Evolutionary conservation across 2,797 vertebrate genomes (phyloP), one percentile per base, ranked within the genome.

Genomic region (Pseudopleuronectes americanus): DNA sequence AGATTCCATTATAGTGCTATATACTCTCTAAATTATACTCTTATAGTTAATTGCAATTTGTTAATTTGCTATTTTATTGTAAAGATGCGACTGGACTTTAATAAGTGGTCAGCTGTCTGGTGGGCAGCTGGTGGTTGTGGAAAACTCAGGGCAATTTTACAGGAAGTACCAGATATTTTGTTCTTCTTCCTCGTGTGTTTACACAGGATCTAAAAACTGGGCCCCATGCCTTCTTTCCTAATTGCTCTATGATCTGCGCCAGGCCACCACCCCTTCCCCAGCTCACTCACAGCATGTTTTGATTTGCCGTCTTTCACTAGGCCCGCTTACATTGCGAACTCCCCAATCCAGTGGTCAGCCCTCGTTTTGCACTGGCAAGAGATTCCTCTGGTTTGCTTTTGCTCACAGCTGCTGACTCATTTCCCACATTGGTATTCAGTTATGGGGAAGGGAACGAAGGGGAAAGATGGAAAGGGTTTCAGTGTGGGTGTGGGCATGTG

Each of bases 331-430:
- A 79, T 77, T 87, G 85, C 56, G 23, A 71, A 59, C 61, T 65
- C 64, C 79, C 74, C 67, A 13, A 80, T 85, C 76, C 74, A 71
- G 76, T 66, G 78, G 81, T 87, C 76, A 68, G 76, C 69, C 68
- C 80, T 71, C 56, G 26, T 80, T 83, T 78, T 80, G 66, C 73
- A 64, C 71, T 77, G 80, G 84, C 74, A 81, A 67, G 47, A 73
- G 60, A 77, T 83, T 87, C 83, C 79, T 86, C 70, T 84, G 77
- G 85, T 84, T 88, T 77, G 78, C 83, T 79, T 89, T 84, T 83
- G 72, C 82, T 90, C 58, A 9, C 84, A 86, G 88, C 86, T 92
- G 92, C 92, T 92, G 92, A 93, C 90, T 93, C 90, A 93, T 92
- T 92, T 93, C 92, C 92, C 90, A 92, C 87, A 81, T 68, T 90